These are phyloP conservation scores for Calameuta idolon DNA, from an alignment of 2,888 invertebrate genomes.

Conservation along the genomic window DNA sequence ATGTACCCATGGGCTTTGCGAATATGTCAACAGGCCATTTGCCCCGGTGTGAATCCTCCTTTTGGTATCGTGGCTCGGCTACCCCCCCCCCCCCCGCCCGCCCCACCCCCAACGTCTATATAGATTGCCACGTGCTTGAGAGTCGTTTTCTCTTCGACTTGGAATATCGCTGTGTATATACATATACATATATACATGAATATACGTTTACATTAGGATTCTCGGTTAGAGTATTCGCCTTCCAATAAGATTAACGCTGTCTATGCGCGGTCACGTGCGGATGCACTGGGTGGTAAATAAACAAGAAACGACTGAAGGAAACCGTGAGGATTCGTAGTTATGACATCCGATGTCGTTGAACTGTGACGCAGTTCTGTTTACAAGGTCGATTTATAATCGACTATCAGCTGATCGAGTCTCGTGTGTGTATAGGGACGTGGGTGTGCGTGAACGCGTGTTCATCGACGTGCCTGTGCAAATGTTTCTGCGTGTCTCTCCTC, in stretches of 20 bases:
- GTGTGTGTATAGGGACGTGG: constrained; percentile 28
- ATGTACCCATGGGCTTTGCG: constrained; percentile 41
- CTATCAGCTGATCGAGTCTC: constrained; percentile 17
- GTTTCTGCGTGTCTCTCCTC: not conserved
- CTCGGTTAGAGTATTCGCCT: not conserved
- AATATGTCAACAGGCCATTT: constrained; percentile 35
- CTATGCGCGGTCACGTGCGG: not conserved
- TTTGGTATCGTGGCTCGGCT: not conserved
- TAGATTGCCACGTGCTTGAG: not conserved
- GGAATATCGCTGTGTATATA: not conserved
- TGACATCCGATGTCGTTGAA: not conserved
- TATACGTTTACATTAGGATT: not conserved
- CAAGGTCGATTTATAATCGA: not conserved
- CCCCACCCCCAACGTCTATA: not conserved
- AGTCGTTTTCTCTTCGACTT: not conserved
- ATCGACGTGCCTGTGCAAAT: not conserved
- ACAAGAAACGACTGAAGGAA: not conserved
- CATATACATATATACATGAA: not conserved
- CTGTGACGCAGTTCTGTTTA: not conserved
- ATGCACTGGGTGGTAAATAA: not conserved
- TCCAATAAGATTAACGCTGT: not conserved
- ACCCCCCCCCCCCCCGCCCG: not conserved
- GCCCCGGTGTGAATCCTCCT: not conserved
- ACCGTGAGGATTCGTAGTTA: not conserved
- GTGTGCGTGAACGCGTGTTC: not conserved